Percentiles rank a stretch among this genome's conserved stretches.
These are phyloP conservation scores for Colistium nudipinnis DNA, from an alignment of 2,113 vertebrate species.

Conservation along the genomic window DNA sequence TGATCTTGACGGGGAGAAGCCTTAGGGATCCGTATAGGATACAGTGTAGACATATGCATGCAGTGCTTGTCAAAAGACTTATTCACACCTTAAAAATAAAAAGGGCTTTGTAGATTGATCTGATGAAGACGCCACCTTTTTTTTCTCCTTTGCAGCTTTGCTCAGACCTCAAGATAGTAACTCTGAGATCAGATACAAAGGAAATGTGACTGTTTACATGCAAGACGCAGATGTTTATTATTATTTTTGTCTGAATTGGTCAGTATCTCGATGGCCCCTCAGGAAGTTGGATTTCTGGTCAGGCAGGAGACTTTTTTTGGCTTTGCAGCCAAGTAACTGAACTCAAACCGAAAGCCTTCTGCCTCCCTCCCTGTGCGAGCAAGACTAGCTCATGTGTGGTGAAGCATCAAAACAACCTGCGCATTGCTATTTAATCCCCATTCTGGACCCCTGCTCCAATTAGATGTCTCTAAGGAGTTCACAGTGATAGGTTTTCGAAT, in stretches of 20 bases:
- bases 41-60: constrained; percentile 7
- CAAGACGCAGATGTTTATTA: constrained; percentile 57
- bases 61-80: constrained; percentile 34
- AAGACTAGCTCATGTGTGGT: constrained; percentile 46
- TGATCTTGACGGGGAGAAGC: constrained; percentile 34
- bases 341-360: constrained; percentile 16
- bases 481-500: constrained; percentile 17
- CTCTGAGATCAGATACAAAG: constrained; percentile 19
- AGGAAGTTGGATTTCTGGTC: constrained; percentile 25
- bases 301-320: constrained; percentile 20
- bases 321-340: constrained; percentile 36
- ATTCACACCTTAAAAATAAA: constrained; percentile 21
- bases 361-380: constrained; percentile 17
- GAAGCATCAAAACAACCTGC: constrained; percentile 62
- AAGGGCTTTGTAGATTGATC: constrained; percentile 30
- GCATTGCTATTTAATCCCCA: constrained; percentile 55
- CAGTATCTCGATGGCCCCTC: constrained; percentile 33
- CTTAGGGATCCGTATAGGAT: constrained; percentile 16
- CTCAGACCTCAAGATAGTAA: constrained; percentile 6
- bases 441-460: constrained; percentile 59
- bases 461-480: constrained; percentile 59
- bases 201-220: neutral
- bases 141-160: constrained; percentile 14
- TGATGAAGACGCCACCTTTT: constrained; percentile 2
- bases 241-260: constrained; percentile 55